phyloP scores from a whole-genome alignment of 2,797 vertebrate genomes.

The Nasua narica region DNA sequence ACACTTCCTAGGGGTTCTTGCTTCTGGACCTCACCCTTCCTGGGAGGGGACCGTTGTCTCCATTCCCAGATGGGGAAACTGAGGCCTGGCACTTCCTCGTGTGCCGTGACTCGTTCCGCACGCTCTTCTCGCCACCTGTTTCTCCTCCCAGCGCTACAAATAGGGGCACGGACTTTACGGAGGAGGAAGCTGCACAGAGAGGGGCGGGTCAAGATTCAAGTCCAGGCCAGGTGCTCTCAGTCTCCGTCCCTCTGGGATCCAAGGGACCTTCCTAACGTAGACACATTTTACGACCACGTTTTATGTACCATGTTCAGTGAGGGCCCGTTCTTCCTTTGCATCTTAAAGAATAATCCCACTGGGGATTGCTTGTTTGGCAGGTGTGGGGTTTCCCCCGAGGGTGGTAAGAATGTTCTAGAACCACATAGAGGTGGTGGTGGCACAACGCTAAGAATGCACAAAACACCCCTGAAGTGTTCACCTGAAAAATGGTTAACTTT shows the following conservation, averaged over 20 bases:
- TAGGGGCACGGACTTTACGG: background rate
- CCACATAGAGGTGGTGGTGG: background rate
- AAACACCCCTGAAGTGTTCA: too few relatives aligned
- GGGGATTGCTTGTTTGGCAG: background rate
- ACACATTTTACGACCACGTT: rapidly evolving
- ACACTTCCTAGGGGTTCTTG: too few relatives aligned
- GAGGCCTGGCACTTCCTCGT: rapidly evolving
- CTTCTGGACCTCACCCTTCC: too few relatives aligned
- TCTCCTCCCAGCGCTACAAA: rapidly evolving
- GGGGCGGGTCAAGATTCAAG: background rate
- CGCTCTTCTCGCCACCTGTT: too few relatives aligned
- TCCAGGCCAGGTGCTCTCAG: rapidly evolving
- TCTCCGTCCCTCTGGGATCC: rapidly evolving
- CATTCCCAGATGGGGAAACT: rapidly evolving
- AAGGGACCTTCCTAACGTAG: background rate
- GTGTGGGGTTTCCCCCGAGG: background rate
- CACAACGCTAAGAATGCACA: background rate
- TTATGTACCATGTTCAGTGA: rapidly evolving
- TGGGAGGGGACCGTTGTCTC: background rate
- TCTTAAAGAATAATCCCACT: background rate
- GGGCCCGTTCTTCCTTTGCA: background rate
- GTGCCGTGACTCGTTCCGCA: background rate
- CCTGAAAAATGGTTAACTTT: too few relatives aligned
- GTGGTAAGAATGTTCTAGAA: background rate
- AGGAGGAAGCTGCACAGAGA: rapidly evolving